A percentile compares a stretch with the other conserved stretches of the same genome.
These are phyloP conservation scores for Halocynthia aurantium DNA, from an alignment of 23 tunicate species.

Conservation along the genomic window DNA sequence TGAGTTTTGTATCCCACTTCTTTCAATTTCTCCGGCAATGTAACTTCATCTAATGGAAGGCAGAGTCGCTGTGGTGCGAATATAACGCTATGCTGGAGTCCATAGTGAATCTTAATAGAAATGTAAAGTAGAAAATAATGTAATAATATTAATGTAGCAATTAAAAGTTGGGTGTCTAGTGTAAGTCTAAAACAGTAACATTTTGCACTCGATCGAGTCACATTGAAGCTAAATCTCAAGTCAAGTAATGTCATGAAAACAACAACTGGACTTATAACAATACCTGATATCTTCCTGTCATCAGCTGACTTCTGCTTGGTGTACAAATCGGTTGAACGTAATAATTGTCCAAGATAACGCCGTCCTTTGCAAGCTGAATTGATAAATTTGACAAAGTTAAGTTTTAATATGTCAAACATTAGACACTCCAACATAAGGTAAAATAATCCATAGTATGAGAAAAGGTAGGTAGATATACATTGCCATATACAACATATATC, in stretches of 20 bases:
- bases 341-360: conserved; percentile 84
- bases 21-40: conserved; percentile 77
- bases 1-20: conserved; percentile 91
- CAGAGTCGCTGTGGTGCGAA: conserved; percentile 79
- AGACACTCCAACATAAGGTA: no score
- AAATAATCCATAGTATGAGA: no score
- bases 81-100: conserved; percentile 84
- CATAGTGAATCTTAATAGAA: conserved; percentile 76
- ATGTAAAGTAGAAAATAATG: not conserved
- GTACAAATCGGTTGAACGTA: conserved; percentile 98
- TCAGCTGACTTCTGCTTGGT: conserved; percentile 88
- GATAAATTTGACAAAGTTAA: no score
- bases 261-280: no score
- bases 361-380: conserved; percentile 60
- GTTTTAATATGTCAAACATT: no score
- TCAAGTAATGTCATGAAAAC: no score
- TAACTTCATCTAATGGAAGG: conserved; percentile 84
- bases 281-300: conserved; percentile 98
- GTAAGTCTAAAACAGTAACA: no score
- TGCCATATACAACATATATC: no score
- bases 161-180: not conserved
- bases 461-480: no score
- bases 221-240: no score
- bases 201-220: no score
- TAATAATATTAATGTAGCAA: not conserved